phyloP scores from a whole-genome alignment of 2,888 invertebrate genomes.

The Drosophila subsilvestris region DNA sequence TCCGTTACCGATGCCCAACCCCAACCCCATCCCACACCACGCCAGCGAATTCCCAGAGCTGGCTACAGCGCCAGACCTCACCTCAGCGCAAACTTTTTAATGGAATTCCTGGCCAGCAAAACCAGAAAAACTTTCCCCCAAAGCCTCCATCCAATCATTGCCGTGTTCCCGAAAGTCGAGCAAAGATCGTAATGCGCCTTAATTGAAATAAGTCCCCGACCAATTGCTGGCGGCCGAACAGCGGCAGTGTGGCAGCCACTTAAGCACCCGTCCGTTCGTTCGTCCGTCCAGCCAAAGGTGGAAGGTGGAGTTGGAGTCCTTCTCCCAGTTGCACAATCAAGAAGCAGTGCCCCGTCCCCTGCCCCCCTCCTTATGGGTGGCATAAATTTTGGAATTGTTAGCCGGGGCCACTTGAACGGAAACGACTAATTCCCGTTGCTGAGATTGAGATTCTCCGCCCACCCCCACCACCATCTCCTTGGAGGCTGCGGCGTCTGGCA shows the following conservation, averaged over 20 bases:
- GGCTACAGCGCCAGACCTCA: constrained; percentile 14
- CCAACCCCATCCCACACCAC: neutral
- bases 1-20: constrained; percentile 42
- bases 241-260: constrained; percentile 50
- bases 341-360: constrained; percentile 54
- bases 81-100: constrained; percentile 69
- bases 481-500: constrained; percentile 63
- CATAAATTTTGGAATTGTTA: constrained; percentile 77
- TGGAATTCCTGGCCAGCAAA: constrained; percentile 66
- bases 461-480: constrained; percentile 23
- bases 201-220: constrained; percentile 82
- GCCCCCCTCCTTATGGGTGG: constrained; percentile 53
- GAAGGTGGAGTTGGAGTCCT: constrained; percentile 32
- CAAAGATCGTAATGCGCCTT: constrained; percentile 80
- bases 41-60: constrained; percentile 1
- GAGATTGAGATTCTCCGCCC: constrained; percentile 63
- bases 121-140: constrained; percentile 74
- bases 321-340: constrained; percentile 81
- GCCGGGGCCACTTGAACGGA: constrained; percentile 67
- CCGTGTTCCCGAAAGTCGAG: constrained; percentile 26
- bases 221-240: constrained; percentile 64
- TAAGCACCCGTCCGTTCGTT: constrained; percentile 56
- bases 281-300: constrained; percentile 52
- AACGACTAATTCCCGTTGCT: constrained; percentile 77
- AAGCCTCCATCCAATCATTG: constrained; percentile 62